Conservation (phyloP, 2,797 vertebrate species). For the Paramormyrops hopkinsi region DNA sequence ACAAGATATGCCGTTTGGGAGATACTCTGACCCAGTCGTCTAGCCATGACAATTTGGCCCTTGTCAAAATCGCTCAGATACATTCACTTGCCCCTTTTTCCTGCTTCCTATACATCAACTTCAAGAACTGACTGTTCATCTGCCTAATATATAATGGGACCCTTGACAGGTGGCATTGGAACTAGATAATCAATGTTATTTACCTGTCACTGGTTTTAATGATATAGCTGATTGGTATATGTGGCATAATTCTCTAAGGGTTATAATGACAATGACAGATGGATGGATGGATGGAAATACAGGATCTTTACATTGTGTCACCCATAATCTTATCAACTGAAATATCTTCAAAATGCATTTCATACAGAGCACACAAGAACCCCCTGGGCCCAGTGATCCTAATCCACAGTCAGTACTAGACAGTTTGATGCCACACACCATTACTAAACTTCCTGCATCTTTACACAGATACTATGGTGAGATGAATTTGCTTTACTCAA, state of each 20-base stretch:
- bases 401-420: background rate
- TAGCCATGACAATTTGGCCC: background rate
- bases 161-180: background rate
- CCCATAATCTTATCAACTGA: background rate
- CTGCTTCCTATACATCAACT: background rate
- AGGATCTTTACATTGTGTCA: background rate
- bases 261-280: background rate
- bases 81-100: background rate
- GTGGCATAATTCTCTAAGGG: background rate
- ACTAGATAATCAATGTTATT: background rate
- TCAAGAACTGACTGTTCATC: background rate
- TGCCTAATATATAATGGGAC: background rate
- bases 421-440: background rate
- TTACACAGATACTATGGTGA: background rate
- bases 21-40: background rate
- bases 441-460: background rate
- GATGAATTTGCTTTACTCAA: background rate
- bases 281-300: background rate
- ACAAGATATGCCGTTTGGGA: background rate
- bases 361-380: background rate
- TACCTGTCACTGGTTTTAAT: background rate
- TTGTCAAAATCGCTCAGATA: background rate
- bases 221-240: background rate
- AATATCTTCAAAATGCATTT: background rate
- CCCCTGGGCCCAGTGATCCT: background rate